Evolutionary conservation across 2,113 vertebrate genomes (phyloP).

Genomic region (Lepisosteus osseus): DNA sequence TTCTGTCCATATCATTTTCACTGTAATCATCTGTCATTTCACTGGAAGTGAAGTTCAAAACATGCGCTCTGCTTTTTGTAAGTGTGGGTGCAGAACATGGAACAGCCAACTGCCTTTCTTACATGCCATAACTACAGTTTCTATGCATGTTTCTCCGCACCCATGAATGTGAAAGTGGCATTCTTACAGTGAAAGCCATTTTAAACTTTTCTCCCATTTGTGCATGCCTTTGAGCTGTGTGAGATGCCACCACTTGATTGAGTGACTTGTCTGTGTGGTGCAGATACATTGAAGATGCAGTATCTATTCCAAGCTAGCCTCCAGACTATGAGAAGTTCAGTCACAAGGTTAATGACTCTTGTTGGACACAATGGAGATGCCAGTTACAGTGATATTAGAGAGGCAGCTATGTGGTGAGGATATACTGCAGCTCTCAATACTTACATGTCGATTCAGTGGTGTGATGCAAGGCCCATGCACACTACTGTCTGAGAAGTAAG

Average conservation of each 20-base stretch:
- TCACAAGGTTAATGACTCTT: background rate
- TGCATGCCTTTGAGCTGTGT: slow-evolving; percentile 43
- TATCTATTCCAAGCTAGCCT: slow-evolving; percentile 52
- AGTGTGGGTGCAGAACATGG: too few relatives aligned
- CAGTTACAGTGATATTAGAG: background rate
- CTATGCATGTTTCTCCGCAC: too few relatives aligned
- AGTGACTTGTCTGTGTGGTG: slow-evolving; percentile 45
- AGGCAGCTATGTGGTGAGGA: slow-evolving; percentile 40
- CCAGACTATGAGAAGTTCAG: background rate
- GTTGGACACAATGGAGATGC: background rate
- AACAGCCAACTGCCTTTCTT: too few relatives aligned
- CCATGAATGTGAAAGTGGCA: too few relatives aligned
- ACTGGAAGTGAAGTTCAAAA: too few relatives aligned
- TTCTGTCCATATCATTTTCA: too few relatives aligned
- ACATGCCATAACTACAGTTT: too few relatives aligned
- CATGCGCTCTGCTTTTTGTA: too few relatives aligned
- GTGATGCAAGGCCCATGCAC: slow-evolving; percentile 76
- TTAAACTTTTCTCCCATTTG: background rate
- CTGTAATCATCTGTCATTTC: too few relatives aligned
- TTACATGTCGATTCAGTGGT: slow-evolving; percentile 85
- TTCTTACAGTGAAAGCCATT: too few relatives aligned
- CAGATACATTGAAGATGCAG: slow-evolving; percentile 58
- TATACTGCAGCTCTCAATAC: slow-evolving; percentile 60
- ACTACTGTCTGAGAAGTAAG: slow-evolving; percentile 31
- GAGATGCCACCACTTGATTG: slow-evolving; percentile 9